Conservation (phyloP, 2,797 vertebrate species). For the Potorous gilbertii region DNA sequence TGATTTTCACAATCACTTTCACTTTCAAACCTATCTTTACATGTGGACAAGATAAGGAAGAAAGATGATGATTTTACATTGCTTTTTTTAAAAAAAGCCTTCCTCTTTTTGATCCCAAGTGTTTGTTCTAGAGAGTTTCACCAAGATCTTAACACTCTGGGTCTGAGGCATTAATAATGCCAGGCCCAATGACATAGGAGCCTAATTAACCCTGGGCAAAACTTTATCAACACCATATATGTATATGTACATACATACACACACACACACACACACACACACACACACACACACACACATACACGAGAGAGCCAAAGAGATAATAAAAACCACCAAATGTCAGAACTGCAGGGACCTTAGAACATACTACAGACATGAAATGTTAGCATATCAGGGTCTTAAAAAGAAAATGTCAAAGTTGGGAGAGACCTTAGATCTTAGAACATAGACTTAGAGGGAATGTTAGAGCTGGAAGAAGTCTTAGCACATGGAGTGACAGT, state of each 20-base stretch:
- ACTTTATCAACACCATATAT: too few relatives aligned
- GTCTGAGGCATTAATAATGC: not conserved
- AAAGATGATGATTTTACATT: not conserved
- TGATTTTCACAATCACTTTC: not conserved
- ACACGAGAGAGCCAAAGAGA: not conserved
- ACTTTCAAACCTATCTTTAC: not conserved
- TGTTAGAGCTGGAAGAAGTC: too few relatives aligned
- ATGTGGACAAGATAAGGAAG: not conserved
- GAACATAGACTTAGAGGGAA: too few relatives aligned
- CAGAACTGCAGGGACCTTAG: too few relatives aligned
- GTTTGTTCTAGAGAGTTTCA: not conserved
- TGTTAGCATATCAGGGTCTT: too few relatives aligned
- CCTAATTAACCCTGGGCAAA: not conserved
- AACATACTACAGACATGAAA: not conserved
- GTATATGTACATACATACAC: too few relatives aligned
- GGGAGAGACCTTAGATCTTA: too few relatives aligned
- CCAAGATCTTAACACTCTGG: not conserved
- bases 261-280: too few relatives aligned
- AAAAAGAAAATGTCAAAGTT: too few relatives aligned
- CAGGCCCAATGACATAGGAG: not conserved
- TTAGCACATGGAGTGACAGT: too few relatives aligned
- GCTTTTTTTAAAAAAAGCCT: not conserved
- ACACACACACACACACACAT: too few relatives aligned
- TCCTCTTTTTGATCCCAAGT: not conserved
- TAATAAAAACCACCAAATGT: not conserved